Percentiles rank a stretch among this genome's conserved stretches.
These are phyloP conservation scores for Drosophila pachea DNA, from an alignment of 1,140 invertebrate genomes.

Conservation along the genomic window DNA sequence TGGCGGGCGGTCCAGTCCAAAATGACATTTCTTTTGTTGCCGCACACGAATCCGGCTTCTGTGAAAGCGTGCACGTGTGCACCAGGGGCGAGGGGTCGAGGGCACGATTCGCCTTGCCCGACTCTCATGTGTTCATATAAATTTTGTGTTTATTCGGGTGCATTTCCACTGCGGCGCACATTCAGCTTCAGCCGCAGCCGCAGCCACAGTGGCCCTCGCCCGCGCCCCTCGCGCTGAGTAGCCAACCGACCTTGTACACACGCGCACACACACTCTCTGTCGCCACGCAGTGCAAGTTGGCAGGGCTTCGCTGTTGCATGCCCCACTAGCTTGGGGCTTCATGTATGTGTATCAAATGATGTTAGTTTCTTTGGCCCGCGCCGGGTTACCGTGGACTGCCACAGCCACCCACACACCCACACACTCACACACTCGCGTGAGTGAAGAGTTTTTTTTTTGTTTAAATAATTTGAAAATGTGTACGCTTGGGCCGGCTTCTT, in stretches of 20 bases:
- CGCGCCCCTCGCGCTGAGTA: constrained; percentile 50
- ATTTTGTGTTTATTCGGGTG: constrained; percentile 76
- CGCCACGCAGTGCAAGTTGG: constrained; percentile 13
- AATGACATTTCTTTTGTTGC: constrained; percentile 70
- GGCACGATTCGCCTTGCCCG: constrained; percentile 26
- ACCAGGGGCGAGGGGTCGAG: background rate
- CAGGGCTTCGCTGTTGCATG: constrained; percentile 18
- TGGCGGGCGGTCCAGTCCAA: constrained; percentile 10
- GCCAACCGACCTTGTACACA: constrained; percentile 40
- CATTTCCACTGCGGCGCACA: constrained; percentile 73
- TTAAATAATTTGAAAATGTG: constrained; percentile 66
- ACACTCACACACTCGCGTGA: constrained; percentile 11
- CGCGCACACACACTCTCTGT: constrained; percentile 6
- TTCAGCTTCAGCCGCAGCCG: constrained; percentile 44
- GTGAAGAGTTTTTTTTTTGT: constrained; percentile 59
- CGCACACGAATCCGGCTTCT: constrained; percentile 40
- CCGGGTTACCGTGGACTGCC: constrained; percentile 43
- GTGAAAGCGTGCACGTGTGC: background rate
- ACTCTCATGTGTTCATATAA: constrained; percentile 72
- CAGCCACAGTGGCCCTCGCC: background rate
- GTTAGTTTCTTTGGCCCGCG: constrained; percentile 34
- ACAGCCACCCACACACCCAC: constrained; percentile 21
- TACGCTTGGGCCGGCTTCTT: constrained; percentile 18
- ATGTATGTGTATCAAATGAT: constrained; percentile 63
- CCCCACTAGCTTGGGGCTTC: constrained; percentile 63